Evolutionary conservation across 1,140 invertebrate genomes (phyloP), one percentile per base, ranked within the genome.

Genomic region (Galleria mellonella): DNA sequence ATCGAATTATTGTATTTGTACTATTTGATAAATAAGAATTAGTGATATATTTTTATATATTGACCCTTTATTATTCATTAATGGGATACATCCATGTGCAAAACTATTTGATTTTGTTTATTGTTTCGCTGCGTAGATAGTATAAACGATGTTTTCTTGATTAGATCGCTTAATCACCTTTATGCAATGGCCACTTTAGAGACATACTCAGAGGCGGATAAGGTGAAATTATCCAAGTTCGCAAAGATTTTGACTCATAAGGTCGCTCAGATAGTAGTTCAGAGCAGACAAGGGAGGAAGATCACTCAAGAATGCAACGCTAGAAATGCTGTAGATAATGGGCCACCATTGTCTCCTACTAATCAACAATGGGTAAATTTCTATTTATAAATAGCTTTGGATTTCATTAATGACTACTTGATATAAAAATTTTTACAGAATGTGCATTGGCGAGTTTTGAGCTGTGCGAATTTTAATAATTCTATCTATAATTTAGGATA

Each of bases 221-320:
- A 62, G 4, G 55, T 65, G 12, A 75, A 72, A 37, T 48, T 82
- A 43, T 79, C 76, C 36, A 84, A 84, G 40, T 84, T 82, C 46
- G 73, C 75, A 8, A 84, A 78, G 47, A 72, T 79, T 47, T 52
- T 84, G 30, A 71, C 77, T 14, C 55, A 82, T 31, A 82, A 84
- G 58, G 67, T 84, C 10, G 77, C 75, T 15, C 79, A 84, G 49
- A 76, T 82, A 35, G 77, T 84, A 2, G 79, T 84, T 9, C 75
- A 84, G 57, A 84, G 79, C 49, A 67, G 79, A 50, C 70, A 82
- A 43, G 79, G 79, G 3, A 84, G 78, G 47, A 82, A 79, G 58
- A 74, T 82, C 12, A 67, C 62, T 27, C 70, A 72, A 33, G 71
- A 73, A 12, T 65, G 47, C 35, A 70, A 58, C 33, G 36, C 50